Evolutionary conservation across 2,888 invertebrate species (phyloP), one percentile per base, ranked within the genome.

Genomic region (Adelphocoris suturalis): DNA sequence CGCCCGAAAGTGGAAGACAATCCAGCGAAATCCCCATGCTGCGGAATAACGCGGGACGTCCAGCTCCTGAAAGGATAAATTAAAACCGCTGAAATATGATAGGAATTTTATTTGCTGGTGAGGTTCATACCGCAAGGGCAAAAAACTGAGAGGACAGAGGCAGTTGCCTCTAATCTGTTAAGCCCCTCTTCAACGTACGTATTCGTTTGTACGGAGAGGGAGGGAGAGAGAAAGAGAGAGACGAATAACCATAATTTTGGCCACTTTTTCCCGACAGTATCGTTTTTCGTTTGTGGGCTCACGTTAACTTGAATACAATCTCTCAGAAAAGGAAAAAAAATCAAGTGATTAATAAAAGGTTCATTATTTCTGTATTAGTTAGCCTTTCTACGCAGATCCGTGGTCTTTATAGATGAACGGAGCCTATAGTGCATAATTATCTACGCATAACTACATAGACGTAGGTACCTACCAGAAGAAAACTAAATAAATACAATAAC

Each of bases 101-200:
- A 68, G 68, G 68, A 68, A 68, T 68, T 68, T 68, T 23, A 23
- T 68, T 68, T 68, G 68, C 68, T 68, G 68, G 68, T 23, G 68
- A 68, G 68, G 68, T 68, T 68, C 23, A 23, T 68, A 68, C 23
- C 23, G 23, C 68, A 13, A 13, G 19, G 23, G 23, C 23, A 68
- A 5, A 68, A 5, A 23, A 68, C 23, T 5, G 23, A 68, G 68
- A 7, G 23, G 68, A 68, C n/a, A 23, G 27, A 23, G 68, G 68
- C 68, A 23, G 23, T 23, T 68, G 12, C 68, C 27, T 23, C 19
- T 68, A 68, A 68, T 68, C 68, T 68, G 7, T 27, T 68, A 23
- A 68, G 23, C 23, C 68, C 37, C 68, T 68, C 27, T 23, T 19
- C 68, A 68, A 23, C 23, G 23, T 68, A 68, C 68, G 68, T 68